phyloP scores from a whole-genome alignment of 35 echinoderm and acorn worm genomes.

The Heliocidaris erythrogramma region DNA sequence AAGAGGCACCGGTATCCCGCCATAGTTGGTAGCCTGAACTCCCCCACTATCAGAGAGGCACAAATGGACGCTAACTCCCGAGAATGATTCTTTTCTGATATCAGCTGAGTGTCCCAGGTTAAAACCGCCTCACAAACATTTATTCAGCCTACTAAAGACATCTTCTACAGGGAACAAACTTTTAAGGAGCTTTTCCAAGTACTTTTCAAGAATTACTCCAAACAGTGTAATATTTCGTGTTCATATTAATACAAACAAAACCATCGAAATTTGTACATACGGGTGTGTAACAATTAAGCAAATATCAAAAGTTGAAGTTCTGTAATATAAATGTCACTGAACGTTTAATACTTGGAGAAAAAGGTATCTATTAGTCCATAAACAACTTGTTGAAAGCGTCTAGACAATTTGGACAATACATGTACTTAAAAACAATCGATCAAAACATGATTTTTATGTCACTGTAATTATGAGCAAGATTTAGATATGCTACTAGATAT shows the following conservation, averaged over 20 bases:
- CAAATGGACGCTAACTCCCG: background rate
- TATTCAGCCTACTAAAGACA: background rate
- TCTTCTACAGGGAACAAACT: background rate
- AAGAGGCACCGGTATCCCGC: background rate
- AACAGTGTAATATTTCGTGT: too few species aligned
- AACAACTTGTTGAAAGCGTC: background rate
- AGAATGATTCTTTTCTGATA: background rate
- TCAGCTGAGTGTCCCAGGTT: background rate
- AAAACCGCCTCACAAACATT: background rate
- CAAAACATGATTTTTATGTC: background rate
- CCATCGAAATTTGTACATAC: background rate
- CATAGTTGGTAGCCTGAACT: background rate
- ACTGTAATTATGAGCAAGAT: background rate
- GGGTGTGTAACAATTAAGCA: background rate
- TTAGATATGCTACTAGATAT: too few species aligned
- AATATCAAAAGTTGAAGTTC: background rate
- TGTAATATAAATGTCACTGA: background rate
- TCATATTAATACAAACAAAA: background rate
- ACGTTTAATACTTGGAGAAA: background rate
- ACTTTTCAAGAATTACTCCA: too few species aligned
- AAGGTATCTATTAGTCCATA: background rate
- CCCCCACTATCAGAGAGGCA: background rate
- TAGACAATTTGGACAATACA: background rate
- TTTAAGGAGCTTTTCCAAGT: background rate
- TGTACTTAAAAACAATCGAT: background rate